A percentile compares a stretch with the other conserved stretches of the same genome.
These are phyloP conservation scores for Parazoanthus swiftii DNA, from an alignment of 92 coral and sea anemone species.

Conservation along the genomic window DNA sequence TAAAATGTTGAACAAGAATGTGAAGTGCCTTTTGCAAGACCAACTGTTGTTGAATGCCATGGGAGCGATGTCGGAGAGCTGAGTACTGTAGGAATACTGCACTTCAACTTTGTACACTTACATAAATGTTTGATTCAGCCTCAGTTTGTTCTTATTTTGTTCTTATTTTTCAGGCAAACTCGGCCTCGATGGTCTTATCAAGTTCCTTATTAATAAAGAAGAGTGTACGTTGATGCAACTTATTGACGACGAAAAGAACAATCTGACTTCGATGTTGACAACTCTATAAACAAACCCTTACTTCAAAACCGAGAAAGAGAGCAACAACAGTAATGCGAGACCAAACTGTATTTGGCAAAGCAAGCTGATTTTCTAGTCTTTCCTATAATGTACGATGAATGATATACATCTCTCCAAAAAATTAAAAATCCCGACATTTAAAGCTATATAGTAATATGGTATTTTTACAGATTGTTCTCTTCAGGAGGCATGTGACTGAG, in stretches of 20 bases:
- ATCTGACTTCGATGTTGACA: neutral
- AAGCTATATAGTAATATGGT: slow-evolving; percentile 16
- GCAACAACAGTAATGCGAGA: neutral
- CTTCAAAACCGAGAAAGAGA: neutral
- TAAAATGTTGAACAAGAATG: too few species aligned
- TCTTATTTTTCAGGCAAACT: too few species aligned
- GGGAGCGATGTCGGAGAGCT: too few species aligned
- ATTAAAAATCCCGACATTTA: slow-evolving; percentile 39
- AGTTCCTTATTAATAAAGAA: too few species aligned
- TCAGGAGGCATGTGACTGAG: neutral
- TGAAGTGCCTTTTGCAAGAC: too few species aligned
- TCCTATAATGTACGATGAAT: slow-evolving; percentile 37
- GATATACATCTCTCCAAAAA: slow-evolving; percentile 46
- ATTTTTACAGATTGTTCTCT: slow-evolving; percentile 39
- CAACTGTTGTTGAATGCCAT: too few species aligned
- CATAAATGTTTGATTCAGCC: too few species aligned
- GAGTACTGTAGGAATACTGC: too few species aligned
- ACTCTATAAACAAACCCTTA: neutral
- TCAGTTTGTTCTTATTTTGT: too few species aligned
- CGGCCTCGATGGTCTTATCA: too few species aligned
- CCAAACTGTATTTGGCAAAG: slow-evolving; percentile 25
- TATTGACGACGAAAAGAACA: too few species aligned
- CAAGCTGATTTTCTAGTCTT: slow-evolving; percentile 18
- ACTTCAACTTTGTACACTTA: too few species aligned
- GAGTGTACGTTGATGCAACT: neutral